Base-by-base conservation (phyloP, 2,113 vertebrate genomes). In the Heteronetta atricapilla region DNA sequence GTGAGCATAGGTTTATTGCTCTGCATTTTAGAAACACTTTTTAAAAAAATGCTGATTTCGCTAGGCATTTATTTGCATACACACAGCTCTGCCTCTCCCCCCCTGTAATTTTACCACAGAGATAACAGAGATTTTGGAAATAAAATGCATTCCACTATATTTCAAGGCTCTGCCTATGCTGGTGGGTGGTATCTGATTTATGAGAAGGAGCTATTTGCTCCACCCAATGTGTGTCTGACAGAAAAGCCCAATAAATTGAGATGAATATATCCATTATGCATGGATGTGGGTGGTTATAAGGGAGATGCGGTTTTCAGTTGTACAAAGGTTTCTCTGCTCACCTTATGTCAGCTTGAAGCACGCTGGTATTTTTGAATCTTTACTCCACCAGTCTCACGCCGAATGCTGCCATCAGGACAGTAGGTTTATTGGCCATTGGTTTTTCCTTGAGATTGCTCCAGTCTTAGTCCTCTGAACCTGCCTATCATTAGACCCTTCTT, bases 61-160 rank as follows among this genome's bases (percentile, higher is more conserved):
- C 48, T 66, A 42, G 79, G 48, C 26, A 72, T 67, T 84, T 56
- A 78, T 96, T 93, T 94, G 76, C 85, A 90, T 77, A 56, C 42
- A 88, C 56, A 53, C 64, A 88, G 31, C 86, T 90, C 82, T 95
- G 60, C 64, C 66, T 86, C 52, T 67, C 6, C 36, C 88, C 88
- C 89, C 72, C 62, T 70, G 48, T 78, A 81, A 84, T 90, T 90
- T 94, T 90, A 92, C 90, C 88, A 77, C 69, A 53, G n/a, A 42
- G 46, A 15, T 86, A 92, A 92, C 59, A 88, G 72, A 63, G 68
- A 76, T 92, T 95, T 90, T 80, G 68, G 86, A 91, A 95, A 93
- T 88, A 5, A 5, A 90, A 93, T 63, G n/a, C 25, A 25, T 59
- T 74, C 68, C 72, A 34, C 40, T 86, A 0, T 73, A 68, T 75